Conservation (phyloP, 2,888 invertebrate genomes). For the Agonopterix subpropinquella region DNA sequence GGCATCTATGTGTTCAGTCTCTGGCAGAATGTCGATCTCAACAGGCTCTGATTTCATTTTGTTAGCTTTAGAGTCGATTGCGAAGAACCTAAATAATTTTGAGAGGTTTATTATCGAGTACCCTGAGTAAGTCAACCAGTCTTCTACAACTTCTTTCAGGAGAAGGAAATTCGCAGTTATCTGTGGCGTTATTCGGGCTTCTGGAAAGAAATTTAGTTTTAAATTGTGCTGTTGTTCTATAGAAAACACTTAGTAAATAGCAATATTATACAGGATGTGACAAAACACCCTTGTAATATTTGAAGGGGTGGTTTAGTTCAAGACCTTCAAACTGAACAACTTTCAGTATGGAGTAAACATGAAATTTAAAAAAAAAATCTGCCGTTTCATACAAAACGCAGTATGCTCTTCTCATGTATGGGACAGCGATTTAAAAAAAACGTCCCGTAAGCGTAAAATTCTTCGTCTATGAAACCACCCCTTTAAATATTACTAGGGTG, state of each 20-base stretch:
- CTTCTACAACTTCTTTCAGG: constrained; percentile 80
- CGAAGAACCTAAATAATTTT: constrained; percentile 70
- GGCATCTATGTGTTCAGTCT: constrained; percentile 66
- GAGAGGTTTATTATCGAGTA: constrained; percentile 81
- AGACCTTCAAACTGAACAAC: no score
- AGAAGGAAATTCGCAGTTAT: constrained; percentile 75
- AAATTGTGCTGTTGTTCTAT: neutral
- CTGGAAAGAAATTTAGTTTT: constrained; percentile 11
- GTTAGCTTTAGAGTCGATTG: constrained; percentile 41
- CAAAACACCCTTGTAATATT: no score
- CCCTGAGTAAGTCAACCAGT: constrained; percentile 79
- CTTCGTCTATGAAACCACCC: no score
- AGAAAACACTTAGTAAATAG: no score
- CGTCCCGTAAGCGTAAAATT: no score
- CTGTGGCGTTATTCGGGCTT: constrained; percentile 54
- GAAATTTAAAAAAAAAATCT: no score
- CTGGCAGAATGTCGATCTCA: constrained; percentile 62
- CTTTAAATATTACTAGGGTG: no score
- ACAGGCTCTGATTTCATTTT: constrained; percentile 44
- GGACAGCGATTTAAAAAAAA: neutral
- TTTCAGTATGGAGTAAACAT: no score
- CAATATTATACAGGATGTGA: no score
- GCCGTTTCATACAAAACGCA: no score
- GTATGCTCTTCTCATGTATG: neutral
- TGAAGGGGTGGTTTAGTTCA: no score